Evolutionary conservation across 2,888 invertebrate species (phyloP), one percentile per base, ranked within the genome.

Genomic region (Automeris io): DNA sequence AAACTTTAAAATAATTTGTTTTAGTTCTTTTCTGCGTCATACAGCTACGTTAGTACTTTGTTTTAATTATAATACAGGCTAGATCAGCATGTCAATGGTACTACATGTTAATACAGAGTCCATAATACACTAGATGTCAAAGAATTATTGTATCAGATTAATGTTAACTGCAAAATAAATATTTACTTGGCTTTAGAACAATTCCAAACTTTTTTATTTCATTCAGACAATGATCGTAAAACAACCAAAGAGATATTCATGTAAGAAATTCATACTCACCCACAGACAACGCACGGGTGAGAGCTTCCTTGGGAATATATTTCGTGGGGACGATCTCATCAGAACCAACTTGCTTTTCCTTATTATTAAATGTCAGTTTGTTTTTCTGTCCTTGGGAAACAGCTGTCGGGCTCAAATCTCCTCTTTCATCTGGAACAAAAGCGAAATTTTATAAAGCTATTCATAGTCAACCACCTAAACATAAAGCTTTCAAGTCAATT

Each of bases 361-460:
- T 67, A 2, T 52, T 40, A 22, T 62, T 67, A 43, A 75, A 73
- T 18, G 56, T 55, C 6, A 62, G 40, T 13, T 56, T 57, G 36
- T 51, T 59, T 2, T 40, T 23, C 8, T 25, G 23, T n/a, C 52
- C 53, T 22, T 61, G 56, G 0, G 40, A 13, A 35, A 37, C 47
- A 5, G 69, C 54, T 18, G 52, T 43, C 1, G 50, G 2, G 6
- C 55, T 45, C n/a, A 67, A 36, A 39, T 81, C 81, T 19, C 63
- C 59, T 40, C 78, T 67, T 53, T 85, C 83, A 37, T 75, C 83
- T 85, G 42, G 43, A 57, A 53, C 36, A 42, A 37, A 41, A 40
- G 33, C 18, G 33, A 33, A 18, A 29, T 8, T 25, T 5, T 16
- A 23, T 22, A n/a, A 9, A 22, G 16, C 3, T 9, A 13, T 29